These are phyloP conservation scores for Chinchilla lanigera DNA, from an alignment of 2,113 vertebrate species.

Conservation along the genomic window DNA sequence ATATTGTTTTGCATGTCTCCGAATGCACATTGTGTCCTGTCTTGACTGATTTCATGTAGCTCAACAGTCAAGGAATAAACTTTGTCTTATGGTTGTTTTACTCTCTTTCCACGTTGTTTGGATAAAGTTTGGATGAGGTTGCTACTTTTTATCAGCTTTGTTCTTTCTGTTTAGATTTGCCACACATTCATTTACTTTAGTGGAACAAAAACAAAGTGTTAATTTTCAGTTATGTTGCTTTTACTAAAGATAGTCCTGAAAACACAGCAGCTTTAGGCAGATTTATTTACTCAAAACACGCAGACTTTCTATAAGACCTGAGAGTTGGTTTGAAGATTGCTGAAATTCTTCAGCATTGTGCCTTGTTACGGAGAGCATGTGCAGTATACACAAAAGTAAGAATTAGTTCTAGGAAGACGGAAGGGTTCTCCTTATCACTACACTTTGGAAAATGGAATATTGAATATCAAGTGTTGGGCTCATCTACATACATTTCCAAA, in stretches of 20 bases:
- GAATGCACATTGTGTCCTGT: background rate
- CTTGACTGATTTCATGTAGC: background rate
- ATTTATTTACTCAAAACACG: background rate
- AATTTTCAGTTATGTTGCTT: conserved; percentile 9
- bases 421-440: background rate
- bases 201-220: conserved; percentile 38
- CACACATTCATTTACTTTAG: conserved; percentile 21
- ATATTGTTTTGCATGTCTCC: background rate
- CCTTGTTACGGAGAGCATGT: background rate
- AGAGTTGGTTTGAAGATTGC: background rate
- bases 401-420: background rate
- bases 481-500: conserved; percentile 8
- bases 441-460: background rate
- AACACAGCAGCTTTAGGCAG: conserved; percentile 16
- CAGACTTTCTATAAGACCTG: conserved; percentile 11
- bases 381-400: background rate
- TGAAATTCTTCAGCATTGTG: background rate
- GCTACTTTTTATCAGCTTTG: background rate
- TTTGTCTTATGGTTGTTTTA: background rate
- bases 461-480: background rate
- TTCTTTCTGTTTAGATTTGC: conserved; percentile 40
- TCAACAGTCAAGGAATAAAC: background rate
- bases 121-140: background rate
- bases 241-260: background rate
- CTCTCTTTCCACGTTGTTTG: conserved; percentile 23